phyloP scores from a whole-genome alignment of 2,888 invertebrate species.

The Drosophila crucigera region DNA sequence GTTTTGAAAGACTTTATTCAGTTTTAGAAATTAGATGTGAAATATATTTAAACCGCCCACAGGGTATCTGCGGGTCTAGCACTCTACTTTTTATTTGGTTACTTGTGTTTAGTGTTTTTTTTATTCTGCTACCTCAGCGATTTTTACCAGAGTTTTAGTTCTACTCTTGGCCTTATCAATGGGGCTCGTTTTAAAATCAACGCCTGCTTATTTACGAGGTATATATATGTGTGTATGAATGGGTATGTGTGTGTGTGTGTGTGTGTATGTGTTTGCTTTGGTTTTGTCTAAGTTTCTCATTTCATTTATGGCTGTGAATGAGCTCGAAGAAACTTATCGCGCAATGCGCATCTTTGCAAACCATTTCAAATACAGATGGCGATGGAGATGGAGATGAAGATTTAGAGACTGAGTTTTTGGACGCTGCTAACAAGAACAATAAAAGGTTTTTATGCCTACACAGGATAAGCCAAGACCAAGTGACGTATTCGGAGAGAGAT shows the following conservation, averaged over 20 bases:
- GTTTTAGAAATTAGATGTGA: not conserved
- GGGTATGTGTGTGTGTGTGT: not conserved
- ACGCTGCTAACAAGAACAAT: constrained; percentile 19
- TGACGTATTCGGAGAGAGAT: constrained; percentile 14
- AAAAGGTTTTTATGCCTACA: constrained; percentile 43
- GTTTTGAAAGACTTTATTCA: not conserved
- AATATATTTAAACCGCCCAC: not conserved
- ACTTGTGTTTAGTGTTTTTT: constrained; percentile 8
- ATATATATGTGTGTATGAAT: not conserved
- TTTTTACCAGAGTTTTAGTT: constrained; percentile 39
- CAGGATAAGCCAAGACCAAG: constrained; percentile 12
- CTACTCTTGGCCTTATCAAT: constrained; percentile 62
- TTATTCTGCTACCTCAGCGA: constrained; percentile 69
- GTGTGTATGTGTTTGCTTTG: constrained; percentile 1
- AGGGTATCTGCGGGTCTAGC: not conserved
- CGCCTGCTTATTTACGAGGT: constrained; percentile 73
- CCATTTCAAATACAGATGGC: constrained; percentile 36
- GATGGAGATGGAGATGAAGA: constrained; percentile 7
- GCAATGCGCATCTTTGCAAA: constrained; percentile 54
- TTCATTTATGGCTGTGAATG: constrained; percentile 73
- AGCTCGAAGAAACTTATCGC: constrained; percentile 63
- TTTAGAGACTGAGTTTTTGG: constrained; percentile 21
- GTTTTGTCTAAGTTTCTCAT: constrained; percentile 64
- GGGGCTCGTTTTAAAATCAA: constrained; percentile 75
- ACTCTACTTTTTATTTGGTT: not conserved